These are phyloP conservation scores for Polydrusus pterygomalis DNA, from an alignment of 2,888 invertebrate genomes.

Conservation along the genomic window DNA sequence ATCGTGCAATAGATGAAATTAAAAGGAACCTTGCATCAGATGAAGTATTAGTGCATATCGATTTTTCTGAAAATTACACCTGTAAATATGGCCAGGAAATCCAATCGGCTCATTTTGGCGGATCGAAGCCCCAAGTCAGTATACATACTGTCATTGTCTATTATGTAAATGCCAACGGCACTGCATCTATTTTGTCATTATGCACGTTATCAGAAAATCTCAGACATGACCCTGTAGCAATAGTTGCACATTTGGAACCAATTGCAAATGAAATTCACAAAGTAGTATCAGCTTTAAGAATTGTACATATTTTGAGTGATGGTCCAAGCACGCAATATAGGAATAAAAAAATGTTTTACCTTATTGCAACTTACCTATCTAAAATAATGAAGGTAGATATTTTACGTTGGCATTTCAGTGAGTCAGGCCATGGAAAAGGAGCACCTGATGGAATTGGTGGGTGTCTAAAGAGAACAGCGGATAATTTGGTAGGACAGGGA, in stretches of 20 bases:
- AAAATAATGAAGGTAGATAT: conserved; percentile 3
- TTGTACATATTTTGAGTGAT: conserved; percentile 28
- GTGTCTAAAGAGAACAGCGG: conserved; percentile 38
- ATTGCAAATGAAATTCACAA: conserved; percentile 9
- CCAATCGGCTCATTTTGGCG: conserved; percentile 46
- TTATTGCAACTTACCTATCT: conserved; percentile 28
- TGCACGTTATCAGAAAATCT: conserved; percentile 29
- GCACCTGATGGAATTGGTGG: conserved; percentile 50
- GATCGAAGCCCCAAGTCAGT: conserved; percentile 37
- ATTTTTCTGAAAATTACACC: conserved; percentile 38
- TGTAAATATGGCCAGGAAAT: conserved; percentile 42
- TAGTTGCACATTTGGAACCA: conserved; percentile 39
- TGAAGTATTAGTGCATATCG: conserved; percentile 38
- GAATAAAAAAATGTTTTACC: conserved; percentile 43
- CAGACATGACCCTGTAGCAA: conserved; percentile 38
- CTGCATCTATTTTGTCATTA: not conserved
- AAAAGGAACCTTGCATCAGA: conserved; percentile 9
- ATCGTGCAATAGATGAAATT: conserved; percentile 10
- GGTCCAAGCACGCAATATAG: conserved; percentile 44
- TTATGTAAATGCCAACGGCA: conserved; percentile 2
- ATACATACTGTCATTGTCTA: conserved; percentile 43
- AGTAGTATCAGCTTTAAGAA: conserved; percentile 32
- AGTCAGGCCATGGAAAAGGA: conserved; percentile 39
- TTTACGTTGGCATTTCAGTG: conserved; percentile 31
- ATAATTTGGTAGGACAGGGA: conserved; percentile 22